A percentile compares a stretch with the other conserved stretches of the same genome.
These are phyloP conservation scores for Diploscapter pachys DNA, from an alignment of 1,140 invertebrate species.

Conservation along the genomic window DNA sequence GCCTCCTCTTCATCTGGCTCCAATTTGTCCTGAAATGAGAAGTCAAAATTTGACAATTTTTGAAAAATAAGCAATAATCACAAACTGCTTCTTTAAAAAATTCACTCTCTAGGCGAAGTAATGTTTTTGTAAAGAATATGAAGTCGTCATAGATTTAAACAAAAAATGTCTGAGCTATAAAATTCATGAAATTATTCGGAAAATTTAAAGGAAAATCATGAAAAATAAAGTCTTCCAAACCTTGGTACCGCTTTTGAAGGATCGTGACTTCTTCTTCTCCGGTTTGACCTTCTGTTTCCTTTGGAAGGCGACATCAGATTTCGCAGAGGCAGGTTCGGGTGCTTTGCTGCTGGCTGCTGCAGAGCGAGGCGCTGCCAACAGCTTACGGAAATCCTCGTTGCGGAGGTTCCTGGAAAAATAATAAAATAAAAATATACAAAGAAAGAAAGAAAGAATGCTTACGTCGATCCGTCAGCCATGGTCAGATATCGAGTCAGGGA, in stretches of 20 bases:
- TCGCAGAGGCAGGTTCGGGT: constrained; percentile 6
- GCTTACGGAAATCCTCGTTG: constrained; percentile 56
- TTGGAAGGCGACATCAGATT: constrained; percentile 12
- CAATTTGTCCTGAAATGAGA: constrained; percentile 33
- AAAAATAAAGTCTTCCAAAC: neutral
- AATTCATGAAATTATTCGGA: neutral
- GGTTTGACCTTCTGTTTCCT: neutral
- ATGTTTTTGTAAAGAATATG: neutral
- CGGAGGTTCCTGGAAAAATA: constrained; percentile 26
- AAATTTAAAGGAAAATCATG: neutral
- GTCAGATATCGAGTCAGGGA: too few relatives aligned
- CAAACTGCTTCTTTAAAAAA: constrained; percentile 23
- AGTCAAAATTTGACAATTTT: neutral
- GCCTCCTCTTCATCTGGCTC: constrained; percentile 46
- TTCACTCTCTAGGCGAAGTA: constrained; percentile 5
- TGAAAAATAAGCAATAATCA: constrained; percentile 1
- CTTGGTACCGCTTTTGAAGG: neutral
- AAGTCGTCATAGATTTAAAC: neutral
- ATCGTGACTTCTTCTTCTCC: constrained; percentile 6
- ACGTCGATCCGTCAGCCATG: too few relatives aligned
- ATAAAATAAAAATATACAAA: neutral
- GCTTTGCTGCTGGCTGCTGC: constrained; percentile 48
- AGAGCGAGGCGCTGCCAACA: constrained; percentile 47
- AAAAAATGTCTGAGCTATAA: neutral
- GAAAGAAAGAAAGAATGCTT: too few relatives aligned